Percentiles rank a stretch among this genome's conserved stretches.
Evolutionary conservation across 2,113 vertebrate genomes (phyloP).

Genomic region (Echinops telfairi): DNA sequence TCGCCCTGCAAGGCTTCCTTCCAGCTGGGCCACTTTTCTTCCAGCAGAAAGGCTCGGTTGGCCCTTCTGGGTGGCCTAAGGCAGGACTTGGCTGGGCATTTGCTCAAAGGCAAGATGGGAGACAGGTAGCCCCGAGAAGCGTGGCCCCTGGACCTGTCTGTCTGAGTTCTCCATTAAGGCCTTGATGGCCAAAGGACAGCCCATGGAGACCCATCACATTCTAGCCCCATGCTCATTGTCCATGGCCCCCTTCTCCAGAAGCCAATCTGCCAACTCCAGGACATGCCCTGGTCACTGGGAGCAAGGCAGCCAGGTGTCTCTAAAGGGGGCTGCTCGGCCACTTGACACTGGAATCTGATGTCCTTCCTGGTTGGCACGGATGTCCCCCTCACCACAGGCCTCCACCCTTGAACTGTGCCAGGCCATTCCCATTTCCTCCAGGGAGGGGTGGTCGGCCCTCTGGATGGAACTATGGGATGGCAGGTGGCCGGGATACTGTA

Average conservation of each 20-base stretch:
- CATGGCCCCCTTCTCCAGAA: background rate
- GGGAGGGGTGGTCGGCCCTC: background rate
- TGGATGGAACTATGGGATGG: background rate
- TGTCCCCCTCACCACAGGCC: background rate
- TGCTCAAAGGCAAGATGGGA: too few species aligned
- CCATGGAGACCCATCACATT: fast-evolving
- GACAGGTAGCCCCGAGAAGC: background rate
- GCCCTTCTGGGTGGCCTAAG: background rate
- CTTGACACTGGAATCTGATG: background rate
- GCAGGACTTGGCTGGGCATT: too few species aligned
- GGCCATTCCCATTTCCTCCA: background rate
- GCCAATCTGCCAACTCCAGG: too few species aligned
- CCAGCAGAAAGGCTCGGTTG: background rate
- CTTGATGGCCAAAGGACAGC: background rate
- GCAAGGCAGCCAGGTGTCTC: too few species aligned
- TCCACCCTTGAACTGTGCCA: background rate
- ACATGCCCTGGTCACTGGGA: too few species aligned
- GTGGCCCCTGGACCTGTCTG: background rate
- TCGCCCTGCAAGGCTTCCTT: background rate
- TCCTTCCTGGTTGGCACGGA: background rate
- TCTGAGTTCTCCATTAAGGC: too few species aligned
- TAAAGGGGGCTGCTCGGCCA: too few species aligned
- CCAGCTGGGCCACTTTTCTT: background rate
- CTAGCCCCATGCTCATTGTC: background rate
- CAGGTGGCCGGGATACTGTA: background rate